Percentiles rank a stretch among this genome's conserved stretches.
phyloP scores from a whole-genome alignment of 2,113 vertebrate genomes.

The Oxyura jamaicensis region DNA sequence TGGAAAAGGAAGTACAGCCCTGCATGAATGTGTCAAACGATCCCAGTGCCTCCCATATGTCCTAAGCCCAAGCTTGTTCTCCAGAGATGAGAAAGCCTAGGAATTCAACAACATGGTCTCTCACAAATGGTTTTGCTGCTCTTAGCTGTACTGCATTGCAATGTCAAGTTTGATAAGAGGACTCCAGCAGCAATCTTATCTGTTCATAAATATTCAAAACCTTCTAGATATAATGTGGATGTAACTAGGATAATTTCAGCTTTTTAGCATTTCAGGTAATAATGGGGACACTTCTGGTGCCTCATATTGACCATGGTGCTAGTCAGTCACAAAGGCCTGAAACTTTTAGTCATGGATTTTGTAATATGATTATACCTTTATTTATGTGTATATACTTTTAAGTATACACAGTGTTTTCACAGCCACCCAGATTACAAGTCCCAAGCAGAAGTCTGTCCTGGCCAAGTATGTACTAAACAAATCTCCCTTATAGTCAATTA shows the following conservation, averaged over 20 bases:
- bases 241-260: not conserved
- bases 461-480: not conserved
- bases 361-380: not conserved
- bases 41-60: rapidly evolving
- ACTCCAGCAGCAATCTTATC: not conserved
- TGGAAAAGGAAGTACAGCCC: not conserved
- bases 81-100: not conserved
- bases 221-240: not conserved
- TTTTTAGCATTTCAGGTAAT: not conserved
- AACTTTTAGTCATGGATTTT: not conserved
- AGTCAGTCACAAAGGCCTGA: not conserved
- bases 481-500: not conserved
- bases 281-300: not conserved
- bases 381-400: not conserved
- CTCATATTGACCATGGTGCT: not conserved
- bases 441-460: not conserved
- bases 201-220: not conserved
- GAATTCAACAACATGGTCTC: not conserved
- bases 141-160: not conserved
- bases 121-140: not conserved
- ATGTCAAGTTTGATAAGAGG: not conserved
- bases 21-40: not conserved
- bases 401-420: not conserved
- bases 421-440: not conserved
- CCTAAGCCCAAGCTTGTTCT: not conserved